A percentile compares a stretch with the other conserved stretches of the same genome.
phyloP scores from a whole-genome alignment of 2,888 invertebrate genomes.

The Agriopis marginaria region DNA sequence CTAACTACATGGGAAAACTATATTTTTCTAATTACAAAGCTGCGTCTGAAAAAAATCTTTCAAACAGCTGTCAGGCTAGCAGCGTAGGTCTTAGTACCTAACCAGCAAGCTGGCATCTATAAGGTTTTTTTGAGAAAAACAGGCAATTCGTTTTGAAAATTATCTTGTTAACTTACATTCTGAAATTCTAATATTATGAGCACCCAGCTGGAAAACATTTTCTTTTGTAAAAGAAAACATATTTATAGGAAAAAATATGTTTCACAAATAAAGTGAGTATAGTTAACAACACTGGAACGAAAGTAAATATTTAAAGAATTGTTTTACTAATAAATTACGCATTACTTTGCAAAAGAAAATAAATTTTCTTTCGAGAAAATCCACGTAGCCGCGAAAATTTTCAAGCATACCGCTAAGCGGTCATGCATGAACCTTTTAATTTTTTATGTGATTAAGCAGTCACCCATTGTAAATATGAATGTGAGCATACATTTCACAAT shows the following conservation, averaged over 20 bases:
- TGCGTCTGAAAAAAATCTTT: neutral
- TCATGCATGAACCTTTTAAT: conserved; percentile 65
- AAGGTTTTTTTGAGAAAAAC: neutral
- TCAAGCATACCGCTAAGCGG: conserved; percentile 45
- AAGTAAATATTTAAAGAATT: neutral
- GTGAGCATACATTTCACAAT: conserved; percentile 49
- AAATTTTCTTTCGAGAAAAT: conserved; percentile 50
- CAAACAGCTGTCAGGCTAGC: neutral
- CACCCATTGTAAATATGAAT: conserved; percentile 32
- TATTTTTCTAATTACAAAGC: too few species aligned
- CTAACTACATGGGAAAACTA: too few species aligned
- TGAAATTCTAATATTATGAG: conserved; percentile 68
- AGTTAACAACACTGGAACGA: conserved; percentile 10
- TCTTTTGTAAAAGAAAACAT: conserved; percentile 74
- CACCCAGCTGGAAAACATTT: conserved; percentile 63
- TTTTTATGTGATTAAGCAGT: conserved; percentile 41
- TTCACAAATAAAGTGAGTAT: neutral
- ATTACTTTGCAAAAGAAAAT: conserved; percentile 28
- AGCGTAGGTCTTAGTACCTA: neutral
- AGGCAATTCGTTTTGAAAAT: neutral
- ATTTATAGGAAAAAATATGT: conserved; percentile 32
- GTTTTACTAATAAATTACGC: neutral
- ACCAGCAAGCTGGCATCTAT: neutral
- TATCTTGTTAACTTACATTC: conserved; percentile 61
- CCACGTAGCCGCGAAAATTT: conserved; percentile 66